Evolutionary conservation across 2,888 invertebrate species (phyloP).

Genomic region (Erebia aethiops): DNA sequence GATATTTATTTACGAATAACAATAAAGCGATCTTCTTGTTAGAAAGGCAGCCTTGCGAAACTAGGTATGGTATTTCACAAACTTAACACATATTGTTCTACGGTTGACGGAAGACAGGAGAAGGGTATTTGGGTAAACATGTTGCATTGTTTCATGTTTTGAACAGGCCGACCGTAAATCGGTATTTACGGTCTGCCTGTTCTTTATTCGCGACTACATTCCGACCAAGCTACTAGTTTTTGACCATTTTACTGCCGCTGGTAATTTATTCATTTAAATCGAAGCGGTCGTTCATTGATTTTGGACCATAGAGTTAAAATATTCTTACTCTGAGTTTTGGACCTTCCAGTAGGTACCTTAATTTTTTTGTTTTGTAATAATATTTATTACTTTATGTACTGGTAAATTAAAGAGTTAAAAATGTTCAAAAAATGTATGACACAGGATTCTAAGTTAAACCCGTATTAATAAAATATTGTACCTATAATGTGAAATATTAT

Average conservation of each 20-base stretch:
- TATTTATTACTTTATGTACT: no score
- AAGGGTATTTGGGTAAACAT: conserved; percentile 28
- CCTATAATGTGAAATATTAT: no score
- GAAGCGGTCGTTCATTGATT: not conserved
- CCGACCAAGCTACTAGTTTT: conserved; percentile 14
- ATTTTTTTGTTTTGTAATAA: no score
- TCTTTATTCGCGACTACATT: conserved; percentile 29
- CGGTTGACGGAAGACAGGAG: conserved; percentile 28
- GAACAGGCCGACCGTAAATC: conserved; percentile 29
- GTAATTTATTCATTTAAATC: conserved; percentile 7
- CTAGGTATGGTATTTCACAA: conserved; percentile 8
- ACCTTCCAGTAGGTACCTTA: no score
- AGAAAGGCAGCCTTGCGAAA: conserved; percentile 2
- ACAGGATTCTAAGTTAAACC: no score
- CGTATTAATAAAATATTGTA: no score
- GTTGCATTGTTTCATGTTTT: conserved; percentile 31
- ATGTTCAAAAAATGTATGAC: no score
- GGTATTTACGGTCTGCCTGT: no score
- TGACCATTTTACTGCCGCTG: conserved; percentile 2
- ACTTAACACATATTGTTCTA: conserved; percentile 23
- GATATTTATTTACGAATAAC: not conserved
- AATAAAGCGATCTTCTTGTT: not conserved
- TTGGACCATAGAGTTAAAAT: no score
- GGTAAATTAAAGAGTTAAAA: no score
- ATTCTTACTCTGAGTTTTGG: no score